Evolutionary conservation across 37 sponge, comb jelly and placozoan species (phyloP).

Genomic region (Cliona cf. orientalis): DNA sequence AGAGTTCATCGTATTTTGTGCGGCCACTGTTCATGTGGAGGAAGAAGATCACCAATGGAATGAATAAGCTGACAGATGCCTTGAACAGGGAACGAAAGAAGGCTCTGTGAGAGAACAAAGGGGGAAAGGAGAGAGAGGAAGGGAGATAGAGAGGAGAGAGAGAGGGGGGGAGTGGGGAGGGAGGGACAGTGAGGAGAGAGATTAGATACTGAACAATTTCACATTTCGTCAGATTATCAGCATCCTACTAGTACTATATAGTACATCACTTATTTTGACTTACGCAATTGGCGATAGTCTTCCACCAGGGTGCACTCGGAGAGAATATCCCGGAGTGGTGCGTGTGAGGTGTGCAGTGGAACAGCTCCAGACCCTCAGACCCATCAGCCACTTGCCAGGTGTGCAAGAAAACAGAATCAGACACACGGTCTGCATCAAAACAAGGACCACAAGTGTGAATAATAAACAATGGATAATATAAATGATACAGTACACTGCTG

Average conservation of each 20-base stretch:
- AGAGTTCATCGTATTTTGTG: constrained; percentile 54
- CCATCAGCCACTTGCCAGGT: constrained; percentile 68
- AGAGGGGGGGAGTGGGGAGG: background rate
- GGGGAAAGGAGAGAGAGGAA: background rate
- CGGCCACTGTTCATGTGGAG: constrained; percentile 37
- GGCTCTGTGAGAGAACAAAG: constrained; percentile 21
- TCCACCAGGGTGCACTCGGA: constrained; percentile 50
- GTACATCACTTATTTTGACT: background rate
- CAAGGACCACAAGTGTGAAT: background rate
- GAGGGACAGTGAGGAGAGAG: background rate
- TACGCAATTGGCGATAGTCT: constrained; percentile 19
- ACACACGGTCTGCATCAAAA: constrained; percentile 18
- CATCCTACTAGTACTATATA: background rate
- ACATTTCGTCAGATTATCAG: background rate
- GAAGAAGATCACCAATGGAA: constrained; percentile 64
- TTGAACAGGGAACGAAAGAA: constrained; percentile 55
- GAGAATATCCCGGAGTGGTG: constrained; percentile 40
- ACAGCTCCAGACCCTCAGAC: constrained; percentile 43
- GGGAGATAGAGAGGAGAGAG: background rate
- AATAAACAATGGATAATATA: background rate
- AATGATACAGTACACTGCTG: background rate
- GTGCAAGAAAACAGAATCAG: constrained; percentile 42
- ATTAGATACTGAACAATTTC: background rate
- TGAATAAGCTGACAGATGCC: constrained; percentile 36
- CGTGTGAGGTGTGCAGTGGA: constrained; percentile 35